These are phyloP conservation scores for Acomys russatus DNA, from an alignment of 2,797 vertebrate species.

Conservation along the genomic window DNA sequence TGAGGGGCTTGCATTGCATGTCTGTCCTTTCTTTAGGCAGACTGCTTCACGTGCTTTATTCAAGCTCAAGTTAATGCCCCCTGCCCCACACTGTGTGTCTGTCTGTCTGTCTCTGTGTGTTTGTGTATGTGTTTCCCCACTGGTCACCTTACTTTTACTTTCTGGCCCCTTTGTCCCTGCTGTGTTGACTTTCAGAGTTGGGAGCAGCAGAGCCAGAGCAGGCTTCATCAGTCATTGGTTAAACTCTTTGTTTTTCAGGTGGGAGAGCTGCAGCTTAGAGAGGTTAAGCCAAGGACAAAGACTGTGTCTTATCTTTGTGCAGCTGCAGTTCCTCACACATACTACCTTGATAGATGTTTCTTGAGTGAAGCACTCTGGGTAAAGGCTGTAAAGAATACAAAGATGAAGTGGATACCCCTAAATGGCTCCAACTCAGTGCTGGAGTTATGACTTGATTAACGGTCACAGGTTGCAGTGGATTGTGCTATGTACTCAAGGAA, in stretches of 20 bases:
- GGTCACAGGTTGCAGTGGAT: neutral
- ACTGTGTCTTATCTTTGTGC: neutral
- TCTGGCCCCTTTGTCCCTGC: neutral
- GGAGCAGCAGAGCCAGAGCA: neutral
- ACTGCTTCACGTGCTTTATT: neutral
- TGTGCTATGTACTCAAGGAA: neutral
- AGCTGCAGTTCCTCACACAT: neutral
- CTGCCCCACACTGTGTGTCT: neutral
- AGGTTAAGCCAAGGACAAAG: conserved; percentile 27
- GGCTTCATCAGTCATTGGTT: neutral
- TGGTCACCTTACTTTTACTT: conserved; percentile 12
- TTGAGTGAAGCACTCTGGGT: neutral
- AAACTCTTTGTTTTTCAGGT: conserved; percentile 5
- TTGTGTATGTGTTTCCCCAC: neutral
- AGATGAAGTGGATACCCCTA: neutral
- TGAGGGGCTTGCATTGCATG: accelerated
- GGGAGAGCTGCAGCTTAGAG: neutral
- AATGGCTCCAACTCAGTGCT: neutral
- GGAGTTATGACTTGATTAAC: neutral
- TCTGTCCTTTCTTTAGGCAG: neutral
- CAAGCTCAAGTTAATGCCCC: neutral
- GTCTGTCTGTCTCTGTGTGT: neutral
- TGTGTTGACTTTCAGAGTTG: conserved; percentile 41
- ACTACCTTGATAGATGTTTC: neutral
- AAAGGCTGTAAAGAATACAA: neutral